These are phyloP conservation scores for Asarcornis scutulata DNA, from an alignment of 2,113 vertebrate species.

Conservation along the genomic window DNA sequence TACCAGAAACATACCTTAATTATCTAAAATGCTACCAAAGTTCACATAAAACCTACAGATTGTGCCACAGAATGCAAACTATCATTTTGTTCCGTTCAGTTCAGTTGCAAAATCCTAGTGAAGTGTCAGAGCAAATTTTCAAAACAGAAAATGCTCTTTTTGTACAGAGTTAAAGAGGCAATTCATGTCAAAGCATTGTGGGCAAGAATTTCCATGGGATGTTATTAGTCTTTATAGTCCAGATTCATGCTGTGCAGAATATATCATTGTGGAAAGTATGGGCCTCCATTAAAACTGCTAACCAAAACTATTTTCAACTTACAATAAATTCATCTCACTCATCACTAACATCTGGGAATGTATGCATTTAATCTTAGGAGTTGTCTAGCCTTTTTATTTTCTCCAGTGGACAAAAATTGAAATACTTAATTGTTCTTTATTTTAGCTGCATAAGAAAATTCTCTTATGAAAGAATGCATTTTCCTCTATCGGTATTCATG, in stretches of 20 bases:
- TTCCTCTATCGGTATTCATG: neutral
- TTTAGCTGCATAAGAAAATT: neutral
- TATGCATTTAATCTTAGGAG: neutral
- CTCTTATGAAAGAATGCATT: neutral
- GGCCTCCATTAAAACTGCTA: neutral
- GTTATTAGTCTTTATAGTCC: neutral
- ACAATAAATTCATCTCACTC: neutral
- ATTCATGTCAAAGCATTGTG: neutral
- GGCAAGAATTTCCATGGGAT: neutral
- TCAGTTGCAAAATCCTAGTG: neutral
- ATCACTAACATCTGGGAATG: neutral
- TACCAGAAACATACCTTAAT: neutral
- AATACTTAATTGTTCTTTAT: neutral
- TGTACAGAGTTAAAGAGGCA: neutral
- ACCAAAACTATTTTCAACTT: slow-evolving; percentile 14
- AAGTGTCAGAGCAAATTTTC: neutral
- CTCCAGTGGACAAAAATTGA: neutral
- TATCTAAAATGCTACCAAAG: neutral
- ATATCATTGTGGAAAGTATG: neutral
- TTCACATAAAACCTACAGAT: neutral
- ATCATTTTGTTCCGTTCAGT: neutral
- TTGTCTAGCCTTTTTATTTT: neutral
- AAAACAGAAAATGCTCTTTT: neutral
- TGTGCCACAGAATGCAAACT: neutral
- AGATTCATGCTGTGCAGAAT: neutral